Evolutionary conservation across 2,888 invertebrate species (phyloP).

Genomic region (Notocelia uddmanniana): DNA sequence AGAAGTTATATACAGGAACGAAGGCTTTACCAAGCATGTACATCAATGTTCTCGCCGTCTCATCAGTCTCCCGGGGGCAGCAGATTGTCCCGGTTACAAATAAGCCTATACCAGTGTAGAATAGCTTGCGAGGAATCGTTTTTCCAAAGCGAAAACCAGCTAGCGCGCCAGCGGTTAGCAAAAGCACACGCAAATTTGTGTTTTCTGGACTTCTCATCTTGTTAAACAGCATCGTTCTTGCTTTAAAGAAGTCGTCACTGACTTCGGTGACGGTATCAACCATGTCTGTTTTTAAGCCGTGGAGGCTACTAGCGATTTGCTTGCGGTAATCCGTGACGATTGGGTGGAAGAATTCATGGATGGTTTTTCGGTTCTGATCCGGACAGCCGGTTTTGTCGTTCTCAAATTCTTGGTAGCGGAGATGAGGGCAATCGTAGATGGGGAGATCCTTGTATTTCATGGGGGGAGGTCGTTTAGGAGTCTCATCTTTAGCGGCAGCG

Average conservation of each 20-base stretch:
- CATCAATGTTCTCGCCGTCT: not conserved
- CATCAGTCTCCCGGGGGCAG: constrained; percentile 29
- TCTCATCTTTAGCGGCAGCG: not conserved
- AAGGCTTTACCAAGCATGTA: not conserved
- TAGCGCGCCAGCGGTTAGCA: not conserved
- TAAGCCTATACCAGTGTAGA: not conserved
- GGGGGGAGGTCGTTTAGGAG: constrained; percentile 16
- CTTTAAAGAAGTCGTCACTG: not conserved
- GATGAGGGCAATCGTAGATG: constrained; percentile 23
- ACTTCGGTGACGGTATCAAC: not conserved
- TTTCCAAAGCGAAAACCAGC: not conserved
- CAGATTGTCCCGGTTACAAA: constrained; percentile 12
- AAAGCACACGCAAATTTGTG: not conserved
- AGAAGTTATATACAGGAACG: constrained; percentile 2
- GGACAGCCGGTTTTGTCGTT: constrained; percentile 5
- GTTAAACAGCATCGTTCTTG: not conserved
- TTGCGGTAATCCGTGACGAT: not conserved
- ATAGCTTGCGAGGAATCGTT: not conserved
- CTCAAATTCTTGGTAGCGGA: constrained; percentile 8
- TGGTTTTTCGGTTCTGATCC: not conserved
- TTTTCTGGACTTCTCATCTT: not conserved
- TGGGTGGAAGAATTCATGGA: not conserved
- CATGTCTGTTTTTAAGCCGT: not conserved
- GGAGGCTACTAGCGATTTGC: not conserved
- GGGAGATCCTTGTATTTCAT: constrained; percentile 37